Percentiles rank a stretch among this genome's conserved stretches.
These are phyloP conservation scores for Eledone cirrhosa DNA, from an alignment of 2,888 invertebrate genomes.

Conservation along the genomic window DNA sequence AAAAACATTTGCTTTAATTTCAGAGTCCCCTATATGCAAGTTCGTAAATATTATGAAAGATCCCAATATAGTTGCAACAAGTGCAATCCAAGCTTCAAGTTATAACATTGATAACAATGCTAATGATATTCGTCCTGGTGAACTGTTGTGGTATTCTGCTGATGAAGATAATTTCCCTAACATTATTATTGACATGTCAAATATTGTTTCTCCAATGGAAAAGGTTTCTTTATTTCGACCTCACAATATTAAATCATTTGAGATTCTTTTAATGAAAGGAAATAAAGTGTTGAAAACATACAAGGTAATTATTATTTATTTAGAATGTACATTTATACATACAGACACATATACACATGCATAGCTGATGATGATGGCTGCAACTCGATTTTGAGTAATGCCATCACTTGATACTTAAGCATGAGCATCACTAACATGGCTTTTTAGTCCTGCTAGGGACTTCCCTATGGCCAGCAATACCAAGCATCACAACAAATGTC, in stretches of 20 bases:
- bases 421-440: too few species aligned
- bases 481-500: too few species aligned
- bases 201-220: slow-evolving; percentile 3
- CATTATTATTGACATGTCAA: slow-evolving; percentile 22
- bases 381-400: too few species aligned
- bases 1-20: too few species aligned
- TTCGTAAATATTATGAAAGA: slow-evolving; percentile 7
- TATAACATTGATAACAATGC: slow-evolving; percentile 10
- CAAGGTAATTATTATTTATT: not conserved
- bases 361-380: too few species aligned
- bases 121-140: not conserved
- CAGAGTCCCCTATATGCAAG: slow-evolving; percentile 9
- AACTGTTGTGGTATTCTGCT: slow-evolving; percentile 7
- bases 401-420: too few species aligned
- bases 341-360: too few species aligned
- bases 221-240: slow-evolving; percentile 1
- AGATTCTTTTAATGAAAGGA: not conserved
- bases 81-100: not conserved
- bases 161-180: not conserved
- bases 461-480: too few species aligned
- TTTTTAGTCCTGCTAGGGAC: too few species aligned
- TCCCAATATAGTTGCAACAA: not conserved
- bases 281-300: slow-evolving; percentile 8
- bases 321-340: too few species aligned
- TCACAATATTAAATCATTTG: slow-evolving; percentile 11